These are phyloP conservation scores for Phytoseiulus persimilis DNA, from an alignment of 2,888 invertebrate species.

Conservation along the genomic window DNA sequence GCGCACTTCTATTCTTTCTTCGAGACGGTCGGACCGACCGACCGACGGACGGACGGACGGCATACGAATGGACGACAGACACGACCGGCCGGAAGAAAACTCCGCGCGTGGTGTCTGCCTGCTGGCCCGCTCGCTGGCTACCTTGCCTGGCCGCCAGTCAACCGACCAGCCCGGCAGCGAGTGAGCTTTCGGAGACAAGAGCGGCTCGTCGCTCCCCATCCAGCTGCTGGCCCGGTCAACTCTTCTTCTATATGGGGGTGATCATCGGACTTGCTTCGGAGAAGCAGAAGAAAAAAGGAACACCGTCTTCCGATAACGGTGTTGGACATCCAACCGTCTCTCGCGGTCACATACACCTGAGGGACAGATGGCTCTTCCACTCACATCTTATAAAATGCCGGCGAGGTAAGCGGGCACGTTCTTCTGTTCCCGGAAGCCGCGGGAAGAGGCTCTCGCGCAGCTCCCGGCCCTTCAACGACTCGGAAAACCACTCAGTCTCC, in stretches of 20 bases:
- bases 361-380: not conserved
- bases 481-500: too few relatives aligned
- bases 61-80: not conserved
- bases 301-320: not conserved
- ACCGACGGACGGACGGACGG: too few relatives aligned
- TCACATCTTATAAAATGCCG: not conserved
- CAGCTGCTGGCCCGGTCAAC: not conserved
- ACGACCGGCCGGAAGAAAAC: not conserved
- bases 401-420: too few relatives aligned
- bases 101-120: conserved; percentile 5
- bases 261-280: not conserved
- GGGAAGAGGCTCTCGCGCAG: too few relatives aligned
- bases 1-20: conserved; percentile 5
- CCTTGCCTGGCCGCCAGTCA: not conserved
- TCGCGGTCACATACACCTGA: not conserved
- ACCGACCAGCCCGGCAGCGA: not conserved
- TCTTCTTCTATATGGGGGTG: not conserved
- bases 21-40: too few relatives aligned
- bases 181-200: not conserved
- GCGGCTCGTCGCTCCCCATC: not conserved
- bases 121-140: not conserved
- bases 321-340: not conserved
- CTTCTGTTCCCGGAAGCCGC: not conserved
- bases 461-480: too few relatives aligned
- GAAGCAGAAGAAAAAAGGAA: not conserved